Percentiles rank a stretch among this genome's conserved stretches.
Evolutionary conservation across 2,797 vertebrate genomes (phyloP).

Genomic region (Alfaro cultratus): DNA sequence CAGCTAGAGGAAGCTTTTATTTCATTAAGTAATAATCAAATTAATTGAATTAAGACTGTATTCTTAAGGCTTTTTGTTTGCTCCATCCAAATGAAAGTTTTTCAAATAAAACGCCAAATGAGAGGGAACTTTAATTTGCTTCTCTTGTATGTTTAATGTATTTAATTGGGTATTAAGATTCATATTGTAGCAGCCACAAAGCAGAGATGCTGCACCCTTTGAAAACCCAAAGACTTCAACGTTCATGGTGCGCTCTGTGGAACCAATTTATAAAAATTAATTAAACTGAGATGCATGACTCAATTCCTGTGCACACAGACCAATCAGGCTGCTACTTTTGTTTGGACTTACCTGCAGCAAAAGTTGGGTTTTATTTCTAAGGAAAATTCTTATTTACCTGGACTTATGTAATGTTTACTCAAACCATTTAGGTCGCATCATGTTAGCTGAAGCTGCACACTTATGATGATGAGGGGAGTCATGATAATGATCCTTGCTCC

Average conservation of each 20-base stretch:
- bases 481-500: conserved; percentile 8
- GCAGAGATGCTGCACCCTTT: neutral
- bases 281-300: neutral
- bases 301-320: neutral
- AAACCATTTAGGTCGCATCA: neutral
- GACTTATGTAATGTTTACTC: neutral
- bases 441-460: neutral
- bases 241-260: neutral
- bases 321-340: neutral
- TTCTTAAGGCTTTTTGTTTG: neutral
- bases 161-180: neutral
- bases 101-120: neutral
- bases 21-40: too few relatives aligned
- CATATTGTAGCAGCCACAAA: neutral
- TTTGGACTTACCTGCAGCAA: neutral
- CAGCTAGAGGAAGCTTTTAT: neutral
- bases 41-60: neutral
- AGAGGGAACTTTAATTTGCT: neutral
- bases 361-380: neutral
- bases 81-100: neutral
- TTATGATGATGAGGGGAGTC: neutral
- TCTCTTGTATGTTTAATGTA: neutral
- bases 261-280: neutral
- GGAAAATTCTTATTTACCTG: neutral
- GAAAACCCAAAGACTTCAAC: neutral